A percentile compares a stretch with the other conserved stretches of the same genome.
phyloP scores from a whole-genome alignment of 2,113 vertebrate genomes.

The rat (Rattus norvegicus) region GRCr8 NC_086036.1:13896501-13897000 shows the following conservation, averaged over 20 bases:
- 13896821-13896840: slow-evolving; percentile 66
- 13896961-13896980: slow-evolving; percentile 77
- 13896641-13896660: not conserved
- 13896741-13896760: not conserved
- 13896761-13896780: slow-evolving; percentile 45
- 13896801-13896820: slow-evolving; percentile 75
- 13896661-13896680: not conserved
- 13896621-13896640: not conserved
- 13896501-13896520: not conserved
- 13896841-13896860: slow-evolving; percentile 72
- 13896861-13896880: slow-evolving; percentile 70
- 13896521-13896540: not conserved
- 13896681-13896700: not conserved
- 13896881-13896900: slow-evolving; percentile 61
- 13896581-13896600: not conserved
- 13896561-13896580: not conserved
- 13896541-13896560: not conserved
- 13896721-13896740: slow-evolving; percentile 33
- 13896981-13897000: slow-evolving; percentile 78
- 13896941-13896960: slow-evolving; percentile 74
- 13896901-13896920: slow-evolving; percentile 75
- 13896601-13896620: not conserved
- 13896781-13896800: slow-evolving; percentile 61
- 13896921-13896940: slow-evolving; percentile 67
- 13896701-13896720: not conserved